A percentile compares a stretch with the other conserved stretches of the same genome.
Evolutionary conservation across 2,797 vertebrate genomes (phyloP).

Genomic region (Glyptemys insculpta): DNA sequence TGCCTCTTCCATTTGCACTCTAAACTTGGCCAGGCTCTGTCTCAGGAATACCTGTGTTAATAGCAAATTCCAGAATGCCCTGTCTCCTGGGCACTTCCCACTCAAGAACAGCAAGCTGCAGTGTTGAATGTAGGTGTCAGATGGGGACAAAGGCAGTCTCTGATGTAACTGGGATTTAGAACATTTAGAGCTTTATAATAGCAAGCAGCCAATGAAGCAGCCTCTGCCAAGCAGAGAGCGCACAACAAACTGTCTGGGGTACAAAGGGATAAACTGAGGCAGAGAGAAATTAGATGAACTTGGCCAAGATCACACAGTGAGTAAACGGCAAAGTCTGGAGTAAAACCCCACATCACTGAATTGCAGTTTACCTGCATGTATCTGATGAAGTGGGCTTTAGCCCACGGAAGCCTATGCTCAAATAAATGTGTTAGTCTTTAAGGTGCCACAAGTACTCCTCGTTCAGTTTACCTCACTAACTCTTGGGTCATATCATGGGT

Average conservation of each 20-base stretch:
- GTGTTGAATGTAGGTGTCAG: neutral
- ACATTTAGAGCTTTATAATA: neutral
- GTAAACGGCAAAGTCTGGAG: neutral
- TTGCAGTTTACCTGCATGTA: neutral
- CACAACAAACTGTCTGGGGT: neutral
- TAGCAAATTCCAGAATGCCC: rapidly evolving
- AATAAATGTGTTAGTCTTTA: too few species aligned
- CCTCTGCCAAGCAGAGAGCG: neutral
- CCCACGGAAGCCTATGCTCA: too few species aligned
- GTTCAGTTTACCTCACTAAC: neutral
- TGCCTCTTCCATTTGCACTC: rapidly evolving
- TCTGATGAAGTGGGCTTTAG: too few species aligned
- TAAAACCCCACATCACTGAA: neutral
- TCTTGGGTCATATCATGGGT: neutral
- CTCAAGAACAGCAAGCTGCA: rapidly evolving
- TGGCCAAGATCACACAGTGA: neutral
- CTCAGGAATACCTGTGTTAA: rapidly evolving
- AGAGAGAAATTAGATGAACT: neutral
- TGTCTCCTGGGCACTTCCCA: rapidly evolving
- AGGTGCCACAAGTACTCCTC: too few species aligned
- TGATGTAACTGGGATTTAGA: neutral
- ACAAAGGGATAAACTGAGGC: neutral
- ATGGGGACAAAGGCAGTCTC: neutral
- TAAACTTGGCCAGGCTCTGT: rapidly evolving
- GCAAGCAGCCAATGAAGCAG: neutral